These are phyloP conservation scores for Bruchidius siliquastri DNA, from an alignment of 2,888 invertebrate genomes.

Conservation along the genomic window DNA sequence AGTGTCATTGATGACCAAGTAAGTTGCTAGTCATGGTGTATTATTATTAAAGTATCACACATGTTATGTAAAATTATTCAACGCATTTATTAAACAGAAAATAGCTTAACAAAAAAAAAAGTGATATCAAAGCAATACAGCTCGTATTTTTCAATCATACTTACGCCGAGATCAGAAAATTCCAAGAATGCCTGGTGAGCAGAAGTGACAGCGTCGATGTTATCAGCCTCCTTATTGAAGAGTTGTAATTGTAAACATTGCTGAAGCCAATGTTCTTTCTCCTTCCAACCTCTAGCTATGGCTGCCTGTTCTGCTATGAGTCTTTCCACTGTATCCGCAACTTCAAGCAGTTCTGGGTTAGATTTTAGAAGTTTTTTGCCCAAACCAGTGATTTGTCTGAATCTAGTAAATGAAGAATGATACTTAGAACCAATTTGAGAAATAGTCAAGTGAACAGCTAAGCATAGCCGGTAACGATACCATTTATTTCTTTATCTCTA, in stretches of 20 bases:
- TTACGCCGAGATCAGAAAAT: conserved; percentile 78
- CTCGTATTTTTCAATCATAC: conserved; percentile 29
- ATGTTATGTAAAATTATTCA: background rate
- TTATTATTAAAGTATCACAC: too few species aligned
- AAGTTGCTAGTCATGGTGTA: too few species aligned
- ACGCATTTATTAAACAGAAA: background rate
- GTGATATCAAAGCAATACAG: background rate
- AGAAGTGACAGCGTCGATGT: conserved; percentile 91
- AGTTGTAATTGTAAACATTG: conserved; percentile 86
- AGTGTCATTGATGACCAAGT: too few species aligned
- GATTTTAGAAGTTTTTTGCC: conserved; percentile 70
- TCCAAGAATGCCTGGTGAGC: conserved; percentile 93
- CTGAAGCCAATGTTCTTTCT: conserved; percentile 79
- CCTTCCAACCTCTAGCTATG: conserved; percentile 75
- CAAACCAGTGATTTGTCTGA: conserved; percentile 74
- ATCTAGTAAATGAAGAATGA: conserved; percentile 46
- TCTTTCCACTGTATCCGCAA: conserved; percentile 68
- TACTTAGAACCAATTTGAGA: conserved; percentile 3
- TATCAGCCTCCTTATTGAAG: conserved; percentile 94
- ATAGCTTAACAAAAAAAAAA: conserved; percentile 6
- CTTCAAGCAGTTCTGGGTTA: conserved; percentile 72
- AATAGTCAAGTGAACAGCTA: too few species aligned
- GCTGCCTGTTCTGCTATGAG: conserved; percentile 72
- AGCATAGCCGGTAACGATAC: too few species aligned
- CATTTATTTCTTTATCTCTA: too few species aligned